These are phyloP conservation scores for Xylota segnis DNA, from an alignment of 2,888 invertebrate species.

Conservation along the genomic window DNA sequence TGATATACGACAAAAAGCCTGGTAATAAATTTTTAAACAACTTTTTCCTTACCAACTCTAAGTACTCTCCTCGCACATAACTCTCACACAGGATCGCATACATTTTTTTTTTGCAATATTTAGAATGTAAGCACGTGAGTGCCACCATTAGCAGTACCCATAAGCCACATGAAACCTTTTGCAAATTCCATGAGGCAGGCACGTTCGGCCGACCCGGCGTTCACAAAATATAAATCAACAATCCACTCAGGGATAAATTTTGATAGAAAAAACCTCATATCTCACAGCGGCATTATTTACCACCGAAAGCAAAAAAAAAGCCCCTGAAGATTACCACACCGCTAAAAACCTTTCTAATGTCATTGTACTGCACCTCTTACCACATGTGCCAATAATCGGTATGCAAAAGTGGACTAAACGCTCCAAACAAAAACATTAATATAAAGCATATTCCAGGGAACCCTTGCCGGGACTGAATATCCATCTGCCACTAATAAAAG, in stretches of 20 bases:
- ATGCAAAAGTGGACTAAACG: slow-evolving; percentile 47
- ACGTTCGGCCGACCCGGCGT: background rate
- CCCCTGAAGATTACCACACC: background rate
- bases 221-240: background rate
- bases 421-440: slow-evolving; percentile 48
- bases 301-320: background rate
- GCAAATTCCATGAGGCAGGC: background rate
- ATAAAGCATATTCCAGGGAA: slow-evolving; percentile 35
- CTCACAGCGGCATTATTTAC: background rate
- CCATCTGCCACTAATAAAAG: slow-evolving; percentile 58
- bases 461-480: slow-evolving; percentile 27
- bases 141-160: too few species aligned
- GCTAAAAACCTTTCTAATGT: slow-evolving; percentile 39
- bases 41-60: too few species aligned
- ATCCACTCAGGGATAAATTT: too few species aligned
- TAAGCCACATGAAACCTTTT: too few species aligned
- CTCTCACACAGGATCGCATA: too few species aligned
- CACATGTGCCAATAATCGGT: slow-evolving; percentile 63
- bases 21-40: too few species aligned
- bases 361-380: slow-evolving; percentile 18
- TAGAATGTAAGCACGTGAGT: too few species aligned
- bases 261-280: too few species aligned
- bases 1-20: too few species aligned
- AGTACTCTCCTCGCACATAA: too few species aligned
- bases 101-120: too few species aligned